phyloP scores from a whole-genome alignment of 2,888 invertebrate species.

The Lamproptera curius region DNA sequence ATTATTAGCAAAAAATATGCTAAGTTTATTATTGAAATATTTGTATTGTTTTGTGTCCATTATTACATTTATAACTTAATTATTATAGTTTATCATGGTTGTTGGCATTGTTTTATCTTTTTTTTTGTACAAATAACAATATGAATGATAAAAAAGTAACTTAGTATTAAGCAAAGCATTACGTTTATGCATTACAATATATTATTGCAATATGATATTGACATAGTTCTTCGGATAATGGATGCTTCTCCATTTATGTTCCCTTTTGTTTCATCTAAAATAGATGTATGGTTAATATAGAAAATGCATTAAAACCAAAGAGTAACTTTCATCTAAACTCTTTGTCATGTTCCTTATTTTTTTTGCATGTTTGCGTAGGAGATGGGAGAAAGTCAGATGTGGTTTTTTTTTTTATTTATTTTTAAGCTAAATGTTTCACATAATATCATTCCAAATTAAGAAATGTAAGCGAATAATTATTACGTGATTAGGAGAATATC shows the following conservation, averaged over 20 bases:
- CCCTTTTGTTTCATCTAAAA: conserved; percentile 35
- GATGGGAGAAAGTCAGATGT: conserved; percentile 44
- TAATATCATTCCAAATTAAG: conserved; percentile 77
- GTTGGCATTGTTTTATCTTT: conserved; percentile 73
- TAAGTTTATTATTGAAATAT: conserved; percentile 39
- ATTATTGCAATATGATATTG: conserved; percentile 30
- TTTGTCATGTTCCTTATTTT: conserved; percentile 61
- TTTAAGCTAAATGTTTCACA: conserved; percentile 68
- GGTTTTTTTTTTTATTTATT: conserved; percentile 66
- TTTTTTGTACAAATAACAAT: conserved; percentile 74
- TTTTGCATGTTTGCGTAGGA: conserved; percentile 53
- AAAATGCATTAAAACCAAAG: conserved; percentile 65
- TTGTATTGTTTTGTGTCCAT: conserved; percentile 67
- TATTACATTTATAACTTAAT: conserved; percentile 65
- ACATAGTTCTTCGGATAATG: conserved; percentile 38
- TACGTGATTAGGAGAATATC: conserved; percentile 65
- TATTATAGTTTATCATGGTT: conserved; percentile 70
- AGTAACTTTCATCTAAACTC: conserved; percentile 64
- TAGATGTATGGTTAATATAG: conserved; percentile 34
- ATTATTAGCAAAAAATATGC: conserved; percentile 19
- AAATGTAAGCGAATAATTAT: conserved; percentile 69
- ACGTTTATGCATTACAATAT: conserved; percentile 34
- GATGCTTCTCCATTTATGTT: conserved; percentile 37
- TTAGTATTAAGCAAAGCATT: conserved; percentile 53
- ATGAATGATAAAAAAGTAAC: conserved; percentile 63